Evolutionary conservation across 2,888 invertebrate genomes (phyloP).

Genomic region (Ommatoiulus sabulosus): DNA sequence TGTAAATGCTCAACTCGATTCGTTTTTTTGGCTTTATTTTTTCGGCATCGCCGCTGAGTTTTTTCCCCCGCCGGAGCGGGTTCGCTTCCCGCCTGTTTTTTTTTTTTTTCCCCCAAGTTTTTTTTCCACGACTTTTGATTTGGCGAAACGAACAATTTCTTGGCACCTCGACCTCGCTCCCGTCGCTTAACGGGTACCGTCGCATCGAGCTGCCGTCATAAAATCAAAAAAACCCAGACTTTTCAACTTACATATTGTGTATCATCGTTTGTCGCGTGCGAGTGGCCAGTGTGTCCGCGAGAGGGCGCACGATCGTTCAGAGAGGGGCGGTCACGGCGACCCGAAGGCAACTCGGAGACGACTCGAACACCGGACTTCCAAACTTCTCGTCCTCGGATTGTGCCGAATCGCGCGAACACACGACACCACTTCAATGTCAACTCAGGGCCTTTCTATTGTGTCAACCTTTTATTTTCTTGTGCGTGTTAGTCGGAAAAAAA

Average conservation of each 20-base stretch:
- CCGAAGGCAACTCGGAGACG: background rate
- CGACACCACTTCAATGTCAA: conserved; percentile 56
- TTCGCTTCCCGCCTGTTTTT: conserved; percentile 12
- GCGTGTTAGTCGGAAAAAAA: conserved; percentile 18
- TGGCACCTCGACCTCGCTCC: background rate
- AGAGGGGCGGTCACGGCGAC: background rate
- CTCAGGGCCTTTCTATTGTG: conserved; percentile 59
- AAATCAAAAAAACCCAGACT: conserved; percentile 29
- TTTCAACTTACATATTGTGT: conserved; percentile 30
- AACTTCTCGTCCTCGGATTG: conserved; percentile 20
- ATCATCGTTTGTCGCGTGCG: conserved; percentile 26
- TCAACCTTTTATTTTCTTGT: conserved; percentile 55
- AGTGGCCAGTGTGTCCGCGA: conserved; percentile 48
- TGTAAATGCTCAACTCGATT: conserved; percentile 30
- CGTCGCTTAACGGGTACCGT: conserved; percentile 14
- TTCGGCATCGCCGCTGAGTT: background rate
- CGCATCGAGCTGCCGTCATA: background rate
- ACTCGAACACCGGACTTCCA: background rate
- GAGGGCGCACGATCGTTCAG: conserved; percentile 32
- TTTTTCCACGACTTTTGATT: background rate
- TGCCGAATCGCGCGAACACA: conserved; percentile 48
- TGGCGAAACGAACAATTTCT: conserved; percentile 32
- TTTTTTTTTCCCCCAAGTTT: background rate
- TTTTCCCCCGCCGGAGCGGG: background rate
- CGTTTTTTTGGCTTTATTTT: background rate